Evolutionary conservation across 2,113 vertebrate genomes (phyloP).

Genomic region (Potamarius usumacintae): DNA sequence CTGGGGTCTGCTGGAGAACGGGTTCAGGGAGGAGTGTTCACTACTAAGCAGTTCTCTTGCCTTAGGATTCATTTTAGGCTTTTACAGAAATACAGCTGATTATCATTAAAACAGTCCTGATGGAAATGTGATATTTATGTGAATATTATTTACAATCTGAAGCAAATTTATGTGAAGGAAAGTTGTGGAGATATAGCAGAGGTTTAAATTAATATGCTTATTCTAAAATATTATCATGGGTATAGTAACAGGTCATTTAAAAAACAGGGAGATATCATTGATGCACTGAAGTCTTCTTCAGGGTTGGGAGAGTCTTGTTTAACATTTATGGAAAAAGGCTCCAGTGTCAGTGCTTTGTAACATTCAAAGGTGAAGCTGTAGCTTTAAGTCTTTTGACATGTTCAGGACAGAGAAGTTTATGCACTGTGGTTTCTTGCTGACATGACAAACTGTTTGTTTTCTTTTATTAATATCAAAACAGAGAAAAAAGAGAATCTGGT

Average conservation of each 20-base stretch:
- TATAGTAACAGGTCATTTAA: not conserved
- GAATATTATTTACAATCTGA: not conserved
- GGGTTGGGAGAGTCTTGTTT: not conserved
- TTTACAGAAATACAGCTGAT: too few relatives aligned
- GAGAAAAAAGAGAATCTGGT: not conserved
- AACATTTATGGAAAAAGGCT: not conserved
- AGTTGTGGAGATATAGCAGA: not conserved
- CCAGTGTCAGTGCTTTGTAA: not conserved
- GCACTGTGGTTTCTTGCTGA: not conserved
- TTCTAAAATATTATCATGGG: not conserved
- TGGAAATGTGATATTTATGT: not conserved
- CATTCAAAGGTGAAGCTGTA: not conserved
- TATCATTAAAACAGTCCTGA: not conserved
- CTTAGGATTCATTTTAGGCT: not conserved
- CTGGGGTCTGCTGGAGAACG: constrained; percentile 34
- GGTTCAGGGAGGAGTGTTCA: constrained; percentile 2
- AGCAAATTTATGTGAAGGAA: not conserved
- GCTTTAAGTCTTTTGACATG: not conserved
- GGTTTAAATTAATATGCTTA: too few relatives aligned
- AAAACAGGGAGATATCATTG: not conserved
- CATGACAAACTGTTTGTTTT: not conserved
- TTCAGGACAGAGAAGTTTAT: not conserved
- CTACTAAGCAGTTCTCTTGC: not conserved
- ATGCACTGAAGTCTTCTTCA: not conserved
- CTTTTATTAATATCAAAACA: not conserved